Conservation (phyloP, 1,140 invertebrate species). For the Leptinotarsa undecemlineata region DNA sequence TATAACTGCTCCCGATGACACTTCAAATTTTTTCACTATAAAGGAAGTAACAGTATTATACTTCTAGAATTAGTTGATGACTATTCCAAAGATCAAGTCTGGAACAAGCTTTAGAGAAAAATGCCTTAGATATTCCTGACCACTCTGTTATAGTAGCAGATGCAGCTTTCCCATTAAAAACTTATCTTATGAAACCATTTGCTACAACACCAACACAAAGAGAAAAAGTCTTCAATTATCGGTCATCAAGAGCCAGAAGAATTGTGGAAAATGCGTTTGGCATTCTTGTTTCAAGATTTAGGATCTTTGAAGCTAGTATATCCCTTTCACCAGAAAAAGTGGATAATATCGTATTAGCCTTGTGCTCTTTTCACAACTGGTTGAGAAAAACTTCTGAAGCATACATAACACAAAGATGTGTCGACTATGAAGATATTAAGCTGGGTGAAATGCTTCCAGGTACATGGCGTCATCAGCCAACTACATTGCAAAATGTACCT, state of each 20-base stretch:
- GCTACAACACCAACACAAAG: not conserved
- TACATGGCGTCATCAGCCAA: not conserved
- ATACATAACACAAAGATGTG: constrained; percentile 5
- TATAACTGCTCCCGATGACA: constrained; percentile 40
- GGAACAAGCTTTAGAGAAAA: constrained; percentile 32
- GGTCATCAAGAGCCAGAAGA: constrained; percentile 37
- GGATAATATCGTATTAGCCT: not conserved
- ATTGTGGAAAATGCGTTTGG: constrained; percentile 58
- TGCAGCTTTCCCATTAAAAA: not conserved
- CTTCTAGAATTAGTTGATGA: constrained; percentile 49
- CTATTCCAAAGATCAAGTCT: constrained; percentile 39
- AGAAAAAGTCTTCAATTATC: constrained; percentile 37
- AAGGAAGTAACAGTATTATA: constrained; percentile 38
- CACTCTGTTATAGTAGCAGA: not conserved
- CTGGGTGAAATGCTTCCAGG: not conserved
- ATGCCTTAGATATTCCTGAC: not conserved
- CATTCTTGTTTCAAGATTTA: constrained; percentile 52
- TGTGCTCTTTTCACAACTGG: constrained; percentile 11
- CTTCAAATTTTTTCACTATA: constrained; percentile 40
- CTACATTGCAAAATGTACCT: not conserved
- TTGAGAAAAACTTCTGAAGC: constrained; percentile 9
- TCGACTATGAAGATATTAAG: constrained; percentile 6
- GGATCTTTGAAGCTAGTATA: constrained; percentile 44
- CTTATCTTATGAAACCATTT: not conserved
- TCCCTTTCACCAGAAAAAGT: too few relatives aligned